These are phyloP conservation scores for Chaetodon trifasciatus DNA, from an alignment of 2,797 vertebrate species.

Conservation along the genomic window DNA sequence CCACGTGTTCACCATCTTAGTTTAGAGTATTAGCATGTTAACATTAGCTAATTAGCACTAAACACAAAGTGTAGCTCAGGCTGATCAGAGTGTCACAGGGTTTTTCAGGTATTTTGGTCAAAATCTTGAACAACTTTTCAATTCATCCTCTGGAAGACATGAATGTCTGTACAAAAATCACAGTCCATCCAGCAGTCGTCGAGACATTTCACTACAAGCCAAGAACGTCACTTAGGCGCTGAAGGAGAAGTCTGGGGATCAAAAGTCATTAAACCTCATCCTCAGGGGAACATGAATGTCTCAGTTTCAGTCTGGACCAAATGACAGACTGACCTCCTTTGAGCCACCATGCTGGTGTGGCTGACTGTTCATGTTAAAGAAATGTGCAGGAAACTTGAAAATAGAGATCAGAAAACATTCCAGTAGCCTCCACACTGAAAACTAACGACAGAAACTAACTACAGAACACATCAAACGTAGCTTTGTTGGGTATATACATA, in stretches of 20 bases:
- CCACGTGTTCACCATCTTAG: not conserved
- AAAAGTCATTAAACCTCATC: not conserved
- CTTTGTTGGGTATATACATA: too few relatives aligned
- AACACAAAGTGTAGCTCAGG: not conserved
- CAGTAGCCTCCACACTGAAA: not conserved
- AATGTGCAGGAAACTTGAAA: not conserved
- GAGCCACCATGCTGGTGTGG: too few relatives aligned
- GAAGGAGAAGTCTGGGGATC: not conserved
- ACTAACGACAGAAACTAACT: not conserved
- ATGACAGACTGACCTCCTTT: not conserved
- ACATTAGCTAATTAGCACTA: not conserved
- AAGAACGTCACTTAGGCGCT: not conserved
- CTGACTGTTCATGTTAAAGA: not conserved
- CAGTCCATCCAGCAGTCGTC: not conserved
- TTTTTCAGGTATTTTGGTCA: not conserved
- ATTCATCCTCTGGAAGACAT: not conserved
- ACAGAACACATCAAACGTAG: too few relatives aligned
- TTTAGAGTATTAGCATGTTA: not conserved
- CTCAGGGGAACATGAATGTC: not conserved
- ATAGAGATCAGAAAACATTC: not conserved
- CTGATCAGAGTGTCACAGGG: not conserved
- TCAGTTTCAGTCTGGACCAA: not conserved
- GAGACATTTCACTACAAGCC: not conserved
- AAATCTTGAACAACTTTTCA: too few relatives aligned
- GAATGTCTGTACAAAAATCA: not conserved